A percentile compares a stretch with the other conserved stretches of the same genome.
phyloP scores from a whole-genome alignment of 2,113 vertebrate genomes.

The Laticauda laticaudata region DNA sequence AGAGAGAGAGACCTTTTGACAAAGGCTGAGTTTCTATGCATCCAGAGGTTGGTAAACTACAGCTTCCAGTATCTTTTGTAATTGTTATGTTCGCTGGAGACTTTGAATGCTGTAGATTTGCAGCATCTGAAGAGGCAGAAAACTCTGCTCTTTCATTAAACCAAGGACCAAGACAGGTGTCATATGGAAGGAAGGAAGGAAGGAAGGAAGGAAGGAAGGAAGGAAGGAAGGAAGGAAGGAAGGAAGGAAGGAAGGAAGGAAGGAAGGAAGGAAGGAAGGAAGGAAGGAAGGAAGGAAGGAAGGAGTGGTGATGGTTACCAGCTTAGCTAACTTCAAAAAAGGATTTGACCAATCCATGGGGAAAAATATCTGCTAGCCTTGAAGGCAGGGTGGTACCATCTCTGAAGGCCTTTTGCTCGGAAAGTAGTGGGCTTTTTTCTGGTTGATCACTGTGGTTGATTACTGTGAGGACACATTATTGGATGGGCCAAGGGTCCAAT shows the following conservation, averaged over 20 bases:
- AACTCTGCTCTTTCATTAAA: not conserved
- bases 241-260: not conserved
- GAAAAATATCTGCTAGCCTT: not conserved
- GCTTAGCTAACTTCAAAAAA: not conserved
- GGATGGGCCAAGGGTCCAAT: not conserved
- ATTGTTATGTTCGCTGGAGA: not conserved
- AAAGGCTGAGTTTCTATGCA: not conserved
- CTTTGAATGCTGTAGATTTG: not conserved
- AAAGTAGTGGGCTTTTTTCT: not conserved
- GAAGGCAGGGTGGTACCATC: no score
- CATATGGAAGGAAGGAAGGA: no score
- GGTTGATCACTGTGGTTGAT: not conserved
- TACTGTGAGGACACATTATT: not conserved
- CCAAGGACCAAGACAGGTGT: not conserved
- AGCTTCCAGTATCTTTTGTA: not conserved
- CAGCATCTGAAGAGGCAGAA: not conserved
- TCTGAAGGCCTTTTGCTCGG: not conserved
- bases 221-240: no score
- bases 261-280: not conserved
- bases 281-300: not conserved
- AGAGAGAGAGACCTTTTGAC: not conserved
- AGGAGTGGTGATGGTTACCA: not conserved
- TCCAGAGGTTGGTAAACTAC: not conserved
- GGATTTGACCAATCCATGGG: not conserved
- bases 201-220: not conserved